These are phyloP conservation scores for Watsonalla cultraria DNA, from an alignment of 2,888 invertebrate species.

Conservation along the genomic window DNA sequence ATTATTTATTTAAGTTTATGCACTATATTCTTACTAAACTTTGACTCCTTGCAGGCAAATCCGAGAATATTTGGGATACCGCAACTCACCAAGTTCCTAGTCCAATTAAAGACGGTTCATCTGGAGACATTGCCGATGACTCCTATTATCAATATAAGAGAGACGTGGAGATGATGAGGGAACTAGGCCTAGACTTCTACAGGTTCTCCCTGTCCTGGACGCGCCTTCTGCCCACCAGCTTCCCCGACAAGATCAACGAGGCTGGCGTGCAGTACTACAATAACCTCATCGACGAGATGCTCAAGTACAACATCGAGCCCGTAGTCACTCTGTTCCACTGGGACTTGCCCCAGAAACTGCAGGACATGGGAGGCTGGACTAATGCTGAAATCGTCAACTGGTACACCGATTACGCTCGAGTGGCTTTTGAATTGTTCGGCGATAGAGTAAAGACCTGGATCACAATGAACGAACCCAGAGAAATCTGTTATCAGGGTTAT, in stretches of 20 bases:
- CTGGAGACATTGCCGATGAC: conserved; percentile 78
- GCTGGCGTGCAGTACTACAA: conserved; percentile 47
- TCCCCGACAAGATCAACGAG: conserved; percentile 70
- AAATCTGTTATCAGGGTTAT: conserved; percentile 55
- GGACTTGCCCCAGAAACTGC: conserved; percentile 70
- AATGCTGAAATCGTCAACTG: conserved; percentile 60
- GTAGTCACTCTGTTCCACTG: conserved; percentile 74
- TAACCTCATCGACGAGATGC: conserved; percentile 73
- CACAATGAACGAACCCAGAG: conserved; percentile 75
- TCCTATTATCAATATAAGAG: conserved; percentile 78
- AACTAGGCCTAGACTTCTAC: conserved; percentile 67
- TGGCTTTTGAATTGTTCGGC: conserved; percentile 57
- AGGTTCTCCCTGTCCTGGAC: conserved; percentile 81
- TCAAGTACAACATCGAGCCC: conserved; percentile 78
- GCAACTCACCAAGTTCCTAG: conserved; percentile 67
- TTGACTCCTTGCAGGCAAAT: conserved; percentile 54
- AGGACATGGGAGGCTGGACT: conserved; percentile 72
- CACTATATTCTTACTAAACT: neutral
- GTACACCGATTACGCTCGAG: conserved; percentile 61
- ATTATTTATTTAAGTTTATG: no score
- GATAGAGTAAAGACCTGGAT: conserved; percentile 72
- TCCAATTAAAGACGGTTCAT: conserved; percentile 68
- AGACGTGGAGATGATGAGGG: conserved; percentile 62
- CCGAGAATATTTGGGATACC: conserved; percentile 80
- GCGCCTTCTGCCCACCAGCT: conserved; percentile 78